These are phyloP conservation scores for Cercopithecus diana DNA, from an alignment of 2,797 vertebrate species.

Conservation along the genomic window DNA sequence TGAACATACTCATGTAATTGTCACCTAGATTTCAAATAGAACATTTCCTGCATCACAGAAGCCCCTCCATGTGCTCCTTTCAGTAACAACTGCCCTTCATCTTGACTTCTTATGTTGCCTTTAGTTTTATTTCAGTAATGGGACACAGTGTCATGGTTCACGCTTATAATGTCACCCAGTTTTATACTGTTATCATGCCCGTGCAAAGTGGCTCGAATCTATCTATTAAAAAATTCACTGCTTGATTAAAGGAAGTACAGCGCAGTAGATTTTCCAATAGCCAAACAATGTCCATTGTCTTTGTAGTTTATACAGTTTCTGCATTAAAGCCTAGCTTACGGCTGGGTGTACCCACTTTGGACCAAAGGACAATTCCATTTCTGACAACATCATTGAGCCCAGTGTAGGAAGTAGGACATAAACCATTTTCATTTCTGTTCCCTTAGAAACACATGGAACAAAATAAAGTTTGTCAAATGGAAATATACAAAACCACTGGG, in stretches of 20 bases:
- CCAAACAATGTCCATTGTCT: slow-evolving; percentile 59
- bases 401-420: slow-evolving; percentile 62
- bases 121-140: slow-evolving; percentile 62
- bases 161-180: slow-evolving; percentile 16
- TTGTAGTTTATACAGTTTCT: slow-evolving; percentile 39
- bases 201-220: slow-evolving; percentile 30
- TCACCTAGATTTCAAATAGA: slow-evolving; percentile 36
- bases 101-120: not conserved
- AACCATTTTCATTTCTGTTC: slow-evolving; percentile 77
- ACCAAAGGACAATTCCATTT: slow-evolving; percentile 44
- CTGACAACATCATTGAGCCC: slow-evolving; percentile 56
- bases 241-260: slow-evolving; percentile 54
- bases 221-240: slow-evolving; percentile 41
- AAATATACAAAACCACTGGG: slow-evolving; percentile 75
- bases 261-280: slow-evolving; percentile 29
- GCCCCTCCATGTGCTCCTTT: not conserved
- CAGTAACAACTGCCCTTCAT: not conserved
- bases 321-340: not conserved
- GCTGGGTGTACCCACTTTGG: slow-evolving; percentile 43
- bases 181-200: slow-evolving; percentile 44
- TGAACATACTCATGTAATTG: not conserved
- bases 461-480: slow-evolving; percentile 77
- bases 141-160: not conserved
- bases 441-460: slow-evolving; percentile 77
- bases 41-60: not conserved